Evolutionary conservation across 2,113 vertebrate species (phyloP).

Genomic region (Eulacestoma nigropectus): DNA sequence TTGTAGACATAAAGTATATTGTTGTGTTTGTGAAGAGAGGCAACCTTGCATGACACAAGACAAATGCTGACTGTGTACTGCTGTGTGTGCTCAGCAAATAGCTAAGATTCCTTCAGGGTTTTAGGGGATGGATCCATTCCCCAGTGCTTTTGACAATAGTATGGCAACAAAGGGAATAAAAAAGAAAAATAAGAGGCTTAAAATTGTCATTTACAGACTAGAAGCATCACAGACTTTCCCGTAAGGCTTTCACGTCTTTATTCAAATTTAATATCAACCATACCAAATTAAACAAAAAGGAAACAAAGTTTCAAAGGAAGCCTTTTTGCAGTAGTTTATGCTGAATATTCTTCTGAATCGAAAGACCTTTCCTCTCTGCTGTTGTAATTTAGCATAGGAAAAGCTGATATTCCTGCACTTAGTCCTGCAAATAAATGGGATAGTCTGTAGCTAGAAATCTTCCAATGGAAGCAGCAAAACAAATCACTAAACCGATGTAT

Average conservation of each 20-base stretch:
- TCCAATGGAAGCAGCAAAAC: not conserved
- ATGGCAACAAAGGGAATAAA: not conserved
- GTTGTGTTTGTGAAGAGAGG: not conserved
- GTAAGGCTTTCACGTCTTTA: not conserved
- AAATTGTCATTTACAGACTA: not conserved
- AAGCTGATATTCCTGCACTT: not conserved
- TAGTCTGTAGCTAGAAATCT: not conserved
- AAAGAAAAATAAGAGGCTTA: not conserved
- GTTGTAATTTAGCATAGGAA: not conserved
- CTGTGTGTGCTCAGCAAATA: slow-evolving; percentile 7
- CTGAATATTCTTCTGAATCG: not conserved
- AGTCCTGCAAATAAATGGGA: not conserved
- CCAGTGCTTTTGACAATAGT: not conserved
- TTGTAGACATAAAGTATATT: not conserved
- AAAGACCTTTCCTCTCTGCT: not conserved
- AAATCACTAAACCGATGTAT: not conserved
- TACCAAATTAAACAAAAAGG: not conserved
- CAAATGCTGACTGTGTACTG: not conserved
- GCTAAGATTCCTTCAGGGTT: not conserved
- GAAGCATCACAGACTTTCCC: not conserved
- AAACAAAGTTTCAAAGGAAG: not conserved
- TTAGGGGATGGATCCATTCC: not conserved
- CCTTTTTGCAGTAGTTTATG: not conserved
- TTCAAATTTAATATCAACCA: not conserved
- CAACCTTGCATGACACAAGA: not conserved